Percentiles rank a stretch among this genome's conserved stretches.
Conservation (phyloP, 1,140 invertebrate species). For the Onthophagus taurus region DNA sequence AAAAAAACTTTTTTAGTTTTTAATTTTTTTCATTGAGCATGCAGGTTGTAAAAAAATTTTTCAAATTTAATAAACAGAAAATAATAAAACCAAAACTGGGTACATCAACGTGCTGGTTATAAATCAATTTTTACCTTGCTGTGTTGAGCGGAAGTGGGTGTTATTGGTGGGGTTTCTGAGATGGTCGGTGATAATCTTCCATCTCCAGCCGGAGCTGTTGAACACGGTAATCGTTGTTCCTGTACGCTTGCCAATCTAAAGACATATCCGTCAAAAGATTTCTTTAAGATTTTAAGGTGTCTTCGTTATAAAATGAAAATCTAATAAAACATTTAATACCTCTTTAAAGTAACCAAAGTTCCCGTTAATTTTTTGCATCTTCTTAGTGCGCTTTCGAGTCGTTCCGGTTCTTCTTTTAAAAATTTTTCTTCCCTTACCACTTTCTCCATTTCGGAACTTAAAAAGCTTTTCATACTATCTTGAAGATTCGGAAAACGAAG, state of each 20-base stretch:
- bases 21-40: too few relatives aligned
- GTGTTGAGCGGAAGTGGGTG: constrained; percentile 53
- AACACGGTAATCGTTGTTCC: constrained; percentile 73
- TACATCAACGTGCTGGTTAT: constrained; percentile 6
- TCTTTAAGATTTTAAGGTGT: too few relatives aligned
- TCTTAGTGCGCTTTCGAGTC: constrained; percentile 79
- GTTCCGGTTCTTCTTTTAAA: constrained; percentile 88
- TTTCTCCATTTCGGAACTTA: constrained; percentile 89
- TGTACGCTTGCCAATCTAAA: constrained; percentile 85
- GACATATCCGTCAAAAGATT: constrained; percentile 12
- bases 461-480: constrained; percentile 77
- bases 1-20: too few relatives aligned
- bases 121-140: constrained; percentile 53
- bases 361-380: constrained; percentile 94
- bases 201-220: constrained; percentile 47
- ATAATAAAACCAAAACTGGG: constrained; percentile 2
- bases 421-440: constrained; percentile 92
- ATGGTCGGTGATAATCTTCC: constrained; percentile 55
- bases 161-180: constrained; percentile 49
- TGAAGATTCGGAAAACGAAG: constrained; percentile 80
- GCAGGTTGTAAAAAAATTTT: constrained; percentile 20
- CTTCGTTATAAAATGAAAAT: too few relatives aligned
- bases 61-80: constrained; percentile 1
- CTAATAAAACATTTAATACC: constrained; percentile 47
- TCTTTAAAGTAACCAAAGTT: constrained; percentile 91